Conservation (phyloP, 2,113 vertebrate genomes). For the Hemibagrus wyckioides region DNA sequence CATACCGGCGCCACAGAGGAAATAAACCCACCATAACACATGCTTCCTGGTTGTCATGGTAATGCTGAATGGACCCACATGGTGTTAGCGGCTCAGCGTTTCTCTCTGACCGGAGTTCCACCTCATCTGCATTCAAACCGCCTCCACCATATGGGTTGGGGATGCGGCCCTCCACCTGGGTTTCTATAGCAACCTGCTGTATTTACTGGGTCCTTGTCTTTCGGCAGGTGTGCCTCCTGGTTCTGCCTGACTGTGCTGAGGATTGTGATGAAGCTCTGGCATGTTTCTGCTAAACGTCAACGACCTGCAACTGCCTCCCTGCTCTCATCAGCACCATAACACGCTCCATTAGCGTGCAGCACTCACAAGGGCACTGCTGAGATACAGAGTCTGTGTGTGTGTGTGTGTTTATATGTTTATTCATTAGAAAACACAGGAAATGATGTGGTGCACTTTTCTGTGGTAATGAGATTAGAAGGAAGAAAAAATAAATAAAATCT, state of each 20-base stretch:
- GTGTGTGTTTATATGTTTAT: not conserved
- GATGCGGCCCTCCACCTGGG: slow-evolving; percentile 30
- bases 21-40: not conserved
- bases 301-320: slow-evolving; percentile 20
- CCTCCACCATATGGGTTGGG: slow-evolving; percentile 11
- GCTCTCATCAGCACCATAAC: slow-evolving; percentile 25
- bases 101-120: slow-evolving; percentile 5
- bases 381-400: not conserved
- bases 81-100: slow-evolving; percentile 4
- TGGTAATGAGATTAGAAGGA: not conserved
- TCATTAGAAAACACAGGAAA: not conserved
- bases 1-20: not conserved
- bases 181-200: slow-evolving; percentile 40
- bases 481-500: not conserved
- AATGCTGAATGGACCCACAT: slow-evolving; percentile 29
- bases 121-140: slow-evolving; percentile 25
- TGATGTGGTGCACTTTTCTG: not conserved
- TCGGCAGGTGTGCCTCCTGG: slow-evolving; percentile 30
- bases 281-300: slow-evolving; percentile 22
- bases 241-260: slow-evolving; percentile 3
- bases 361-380: slow-evolving; percentile 23
- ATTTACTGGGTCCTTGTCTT: not conserved
- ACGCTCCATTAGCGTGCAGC: slow-evolving; percentile 17
- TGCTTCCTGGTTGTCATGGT: slow-evolving; percentile 44
- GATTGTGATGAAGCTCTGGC: slow-evolving; percentile 3